Conservation (phyloP, 2,113 vertebrate genomes). For the Dunckerocampus dactyliophorus region DNA sequence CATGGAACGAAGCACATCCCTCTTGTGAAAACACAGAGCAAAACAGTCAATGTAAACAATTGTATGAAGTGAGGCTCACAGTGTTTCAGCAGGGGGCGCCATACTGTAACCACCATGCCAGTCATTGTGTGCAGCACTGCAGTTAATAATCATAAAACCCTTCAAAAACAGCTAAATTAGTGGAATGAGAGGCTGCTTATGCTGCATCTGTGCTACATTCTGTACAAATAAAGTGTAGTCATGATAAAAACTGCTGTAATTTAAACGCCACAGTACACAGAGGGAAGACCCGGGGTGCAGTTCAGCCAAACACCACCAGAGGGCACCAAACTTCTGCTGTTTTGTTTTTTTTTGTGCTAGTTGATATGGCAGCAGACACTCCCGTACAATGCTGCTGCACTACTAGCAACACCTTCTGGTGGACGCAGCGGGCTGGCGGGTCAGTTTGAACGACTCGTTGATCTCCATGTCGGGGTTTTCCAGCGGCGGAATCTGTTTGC, state of each 20-base stretch:
- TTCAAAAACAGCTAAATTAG: too few species aligned
- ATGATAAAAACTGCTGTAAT: not conserved
- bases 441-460: conserved; percentile 85
- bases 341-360: too few species aligned
- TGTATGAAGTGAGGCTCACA: conserved; percentile 30
- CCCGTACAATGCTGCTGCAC: too few species aligned
- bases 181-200: too few species aligned
- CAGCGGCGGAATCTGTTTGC: conserved; percentile 90
- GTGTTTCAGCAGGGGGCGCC: conserved; percentile 29
- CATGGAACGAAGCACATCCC: conserved; percentile 18
- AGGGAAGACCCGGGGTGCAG: conserved; percentile 19
- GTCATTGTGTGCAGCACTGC: conserved; percentile 18
- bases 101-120: not conserved
- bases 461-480: conserved; percentile 84
- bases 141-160: not conserved
- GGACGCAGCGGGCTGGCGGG: conserved; percentile 66
- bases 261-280: conserved; percentile 24
- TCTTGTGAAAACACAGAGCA: conserved; percentile 32
- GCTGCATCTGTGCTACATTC: not conserved
- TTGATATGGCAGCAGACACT: too few species aligned
- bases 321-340: conserved; percentile 34
- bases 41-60: conserved; percentile 49
- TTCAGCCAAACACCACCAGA: conserved; percentile 40
- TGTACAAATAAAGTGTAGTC: not conserved
- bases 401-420: conserved; percentile 86